Evolutionary conservation across 2,888 invertebrate species (phyloP).

Genomic region (Ochlodes sylvanus): DNA sequence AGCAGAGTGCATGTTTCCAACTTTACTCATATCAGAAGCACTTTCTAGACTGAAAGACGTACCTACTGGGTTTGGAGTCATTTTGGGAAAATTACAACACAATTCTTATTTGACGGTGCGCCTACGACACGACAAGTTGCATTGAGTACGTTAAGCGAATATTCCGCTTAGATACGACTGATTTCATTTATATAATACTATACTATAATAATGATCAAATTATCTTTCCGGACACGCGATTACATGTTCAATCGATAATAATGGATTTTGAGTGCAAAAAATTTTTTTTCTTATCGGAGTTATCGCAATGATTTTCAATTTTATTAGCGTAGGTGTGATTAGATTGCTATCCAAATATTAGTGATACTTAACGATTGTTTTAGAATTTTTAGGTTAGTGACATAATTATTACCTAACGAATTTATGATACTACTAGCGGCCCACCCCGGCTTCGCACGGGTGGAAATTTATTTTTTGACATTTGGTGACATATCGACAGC

Average conservation of each 20-base stretch:
- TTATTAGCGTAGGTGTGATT: neutral
- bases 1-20: neutral
- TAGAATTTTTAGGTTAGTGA: no score
- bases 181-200: slow-evolving; percentile 7
- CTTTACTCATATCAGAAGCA: slow-evolving; percentile 16
- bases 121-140: neutral
- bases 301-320: slow-evolving; percentile 1
- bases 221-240: neutral
- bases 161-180: neutral
- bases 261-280: neutral
- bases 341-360: no score
- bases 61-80: slow-evolving; percentile 51
- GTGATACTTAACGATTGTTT: neutral
- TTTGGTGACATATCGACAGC: no score
- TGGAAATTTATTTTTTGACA: no score
- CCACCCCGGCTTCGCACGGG: no score
- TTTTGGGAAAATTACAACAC: slow-evolving; percentile 35
- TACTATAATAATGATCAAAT: slow-evolving; percentile 3
- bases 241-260: neutral
- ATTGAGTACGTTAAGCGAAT: neutral
- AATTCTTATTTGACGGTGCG: neutral
- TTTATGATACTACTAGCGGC: no score
- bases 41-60: slow-evolving; percentile 41
- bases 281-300: neutral
- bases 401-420: no score